A percentile compares a stretch with the other conserved stretches of the same genome.
phyloP scores from a whole-genome alignment of 2,797 vertebrate species.

The Neomorphus geoffroyi region DNA sequence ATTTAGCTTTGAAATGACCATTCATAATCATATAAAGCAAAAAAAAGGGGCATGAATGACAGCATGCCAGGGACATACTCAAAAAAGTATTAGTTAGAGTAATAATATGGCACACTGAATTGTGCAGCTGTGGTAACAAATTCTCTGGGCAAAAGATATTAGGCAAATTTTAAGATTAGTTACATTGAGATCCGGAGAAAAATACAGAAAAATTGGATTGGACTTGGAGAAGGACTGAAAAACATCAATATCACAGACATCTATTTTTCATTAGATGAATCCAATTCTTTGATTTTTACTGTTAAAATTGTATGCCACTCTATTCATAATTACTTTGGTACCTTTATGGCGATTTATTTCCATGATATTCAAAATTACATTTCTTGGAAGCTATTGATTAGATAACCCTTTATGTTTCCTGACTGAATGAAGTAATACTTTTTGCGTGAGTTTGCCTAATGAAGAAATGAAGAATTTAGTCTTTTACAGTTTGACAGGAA shows the following conservation, averaged over 20 bases:
- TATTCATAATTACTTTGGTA: background rate
- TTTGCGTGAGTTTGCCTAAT: background rate
- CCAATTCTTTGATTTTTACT: background rate
- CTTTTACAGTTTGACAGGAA: background rate
- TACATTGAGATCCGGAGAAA: background rate
- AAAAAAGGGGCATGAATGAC: background rate
- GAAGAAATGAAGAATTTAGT: background rate
- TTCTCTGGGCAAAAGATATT: background rate
- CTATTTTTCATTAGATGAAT: background rate
- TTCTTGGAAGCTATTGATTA: background rate
- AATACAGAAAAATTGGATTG: background rate
- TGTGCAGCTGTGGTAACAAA: background rate
- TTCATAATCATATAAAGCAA: background rate
- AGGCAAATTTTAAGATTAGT: background rate
- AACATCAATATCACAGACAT: background rate
- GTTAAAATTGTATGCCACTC: background rate
- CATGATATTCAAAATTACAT: background rate
- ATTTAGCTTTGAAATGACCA: background rate
- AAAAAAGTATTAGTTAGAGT: background rate
- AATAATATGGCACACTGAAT: background rate
- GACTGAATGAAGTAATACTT: background rate
- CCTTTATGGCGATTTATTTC: slow-evolving; percentile 5
- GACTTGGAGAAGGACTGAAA: background rate
- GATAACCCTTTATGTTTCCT: background rate
- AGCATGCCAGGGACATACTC: background rate